Evolutionary conservation across 2,888 invertebrate species (phyloP), one percentile per base, ranked within the genome.

Genomic region (Andrena fulva): DNA sequence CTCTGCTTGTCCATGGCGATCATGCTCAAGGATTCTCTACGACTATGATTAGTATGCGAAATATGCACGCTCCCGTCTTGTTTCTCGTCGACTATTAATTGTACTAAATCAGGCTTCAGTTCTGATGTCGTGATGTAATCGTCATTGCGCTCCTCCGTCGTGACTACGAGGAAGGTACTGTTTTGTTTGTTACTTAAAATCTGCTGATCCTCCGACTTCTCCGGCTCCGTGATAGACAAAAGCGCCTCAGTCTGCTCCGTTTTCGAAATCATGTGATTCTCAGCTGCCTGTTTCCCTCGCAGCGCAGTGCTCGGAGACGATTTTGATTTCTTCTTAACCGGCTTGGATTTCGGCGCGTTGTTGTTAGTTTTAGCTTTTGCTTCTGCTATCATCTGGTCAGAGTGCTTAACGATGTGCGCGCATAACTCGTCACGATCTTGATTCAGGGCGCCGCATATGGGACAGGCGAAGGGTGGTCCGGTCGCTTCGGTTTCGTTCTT

Each of bases 341-440:
- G 48, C 29, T 90, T 92, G 0, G 86, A 91, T 24, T 87, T 82
- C n/a, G 90, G 86, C 3, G 85, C 71, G 12, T 90, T 81, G 59
- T 90, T 91, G 29, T 85, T 90, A 2, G 87, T 91, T 77, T 93
- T 94, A 0, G 93, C 93, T 85, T 94, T 94, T 0, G 94, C 94
- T 60, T 93, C 92, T 8, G 94, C 94, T 27, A 95, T 95, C 91
- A 95, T 94, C 80, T 94, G 94, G 88, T 95, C 95, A 33, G 95
- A 95, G 87, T 95, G 95, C 82, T 95, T 94, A 29, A 95, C 95
- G 54, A 95, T 94, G 85, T 95, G 95, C 0, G 94, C 94, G 88
- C 95, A 95, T 12, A 95, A 91, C 81, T 95, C 95, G 76, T 95
- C 95, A 29, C 94, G 92, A 72, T 95, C 94, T 48, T 93, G 92